Percentiles rank a stretch among this genome's conserved stretches.
These are phyloP conservation scores for Bovichtus diacanthus DNA, from an alignment of 2,797 vertebrate genomes.

Conservation along the genomic window DNA sequence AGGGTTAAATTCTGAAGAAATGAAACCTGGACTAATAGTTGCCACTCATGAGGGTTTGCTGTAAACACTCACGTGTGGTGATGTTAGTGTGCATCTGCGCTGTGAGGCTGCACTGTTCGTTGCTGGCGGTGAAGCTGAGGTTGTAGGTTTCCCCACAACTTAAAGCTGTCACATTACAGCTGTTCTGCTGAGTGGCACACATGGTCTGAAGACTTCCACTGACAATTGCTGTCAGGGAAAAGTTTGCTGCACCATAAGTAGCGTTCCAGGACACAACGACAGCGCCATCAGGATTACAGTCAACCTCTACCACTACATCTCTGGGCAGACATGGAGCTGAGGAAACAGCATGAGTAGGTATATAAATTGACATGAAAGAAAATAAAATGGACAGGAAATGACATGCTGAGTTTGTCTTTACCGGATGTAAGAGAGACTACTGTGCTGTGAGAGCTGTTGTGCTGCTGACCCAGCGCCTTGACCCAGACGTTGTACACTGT, in stretches of 20 bases:
- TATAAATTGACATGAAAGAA: background rate
- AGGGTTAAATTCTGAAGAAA: background rate
- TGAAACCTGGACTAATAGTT: background rate
- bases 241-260: conserved; percentile 54
- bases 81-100: conserved; percentile 40
- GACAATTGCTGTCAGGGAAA: conserved; percentile 66
- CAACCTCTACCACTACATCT: conserved; percentile 43
- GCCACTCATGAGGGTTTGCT: background rate
- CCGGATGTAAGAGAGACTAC: conserved; percentile 52
- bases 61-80: conserved; percentile 69
- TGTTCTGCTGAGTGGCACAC: conserved; percentile 66
- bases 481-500: conserved; percentile 70
- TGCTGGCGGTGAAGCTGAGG: conserved; percentile 68
- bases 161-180: conserved; percentile 69
- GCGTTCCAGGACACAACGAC: conserved; percentile 73
- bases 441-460: conserved; percentile 72
- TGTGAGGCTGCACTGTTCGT: conserved; percentile 67
- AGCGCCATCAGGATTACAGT: conserved; percentile 65
- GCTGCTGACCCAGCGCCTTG: conserved; percentile 63
- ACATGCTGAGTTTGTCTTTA: conserved; percentile 1
- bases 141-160: conserved; percentile 76
- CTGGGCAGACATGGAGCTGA: conserved; percentile 78
- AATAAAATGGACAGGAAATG: background rate
- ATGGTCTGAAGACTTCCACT: conserved; percentile 58
- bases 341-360: background rate